Conservation (phyloP, 2,113 vertebrate species). For the Pithys albifrons region DNA sequence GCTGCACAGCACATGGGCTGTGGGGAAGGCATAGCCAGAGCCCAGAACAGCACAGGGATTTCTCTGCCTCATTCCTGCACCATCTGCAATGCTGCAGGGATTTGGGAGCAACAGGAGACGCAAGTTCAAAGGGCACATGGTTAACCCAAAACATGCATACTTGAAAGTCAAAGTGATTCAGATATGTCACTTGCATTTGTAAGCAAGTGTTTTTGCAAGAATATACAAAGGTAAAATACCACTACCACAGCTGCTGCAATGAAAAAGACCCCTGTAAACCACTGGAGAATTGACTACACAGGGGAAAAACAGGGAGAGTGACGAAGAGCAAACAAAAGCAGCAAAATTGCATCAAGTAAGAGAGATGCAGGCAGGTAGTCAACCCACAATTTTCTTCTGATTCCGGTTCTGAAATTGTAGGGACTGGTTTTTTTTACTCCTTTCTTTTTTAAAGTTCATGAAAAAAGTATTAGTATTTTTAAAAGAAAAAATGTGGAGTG, state of each 20-base stretch:
- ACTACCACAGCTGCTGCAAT: neutral
- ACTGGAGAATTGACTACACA: neutral
- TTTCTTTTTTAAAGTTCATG: neutral
- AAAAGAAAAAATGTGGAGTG: neutral
- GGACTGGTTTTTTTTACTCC: rapidly evolving
- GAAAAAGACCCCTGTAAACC: neutral
- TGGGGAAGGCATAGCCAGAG: neutral
- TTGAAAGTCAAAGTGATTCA: neutral
- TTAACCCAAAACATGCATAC: neutral
- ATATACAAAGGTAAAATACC: rapidly evolving
- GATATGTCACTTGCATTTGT: too few species aligned
- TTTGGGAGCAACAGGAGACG: neutral
- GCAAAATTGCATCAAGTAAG: neutral
- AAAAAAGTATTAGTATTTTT: neutral
- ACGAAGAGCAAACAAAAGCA: neutral
- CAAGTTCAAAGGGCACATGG: rapidly evolving
- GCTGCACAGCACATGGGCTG: neutral
- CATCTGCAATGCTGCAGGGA: neutral
- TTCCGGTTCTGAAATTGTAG: neutral
- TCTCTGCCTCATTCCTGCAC: neutral
- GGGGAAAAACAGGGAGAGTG: neutral
- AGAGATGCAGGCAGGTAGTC: neutral
- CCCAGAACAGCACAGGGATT: neutral
- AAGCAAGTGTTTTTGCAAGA: neutral
- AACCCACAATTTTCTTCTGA: neutral